Evolutionary conservation across 92 coral and sea anemone genomes (phyloP).

Genomic region (Bergia puertoricense): DNA sequence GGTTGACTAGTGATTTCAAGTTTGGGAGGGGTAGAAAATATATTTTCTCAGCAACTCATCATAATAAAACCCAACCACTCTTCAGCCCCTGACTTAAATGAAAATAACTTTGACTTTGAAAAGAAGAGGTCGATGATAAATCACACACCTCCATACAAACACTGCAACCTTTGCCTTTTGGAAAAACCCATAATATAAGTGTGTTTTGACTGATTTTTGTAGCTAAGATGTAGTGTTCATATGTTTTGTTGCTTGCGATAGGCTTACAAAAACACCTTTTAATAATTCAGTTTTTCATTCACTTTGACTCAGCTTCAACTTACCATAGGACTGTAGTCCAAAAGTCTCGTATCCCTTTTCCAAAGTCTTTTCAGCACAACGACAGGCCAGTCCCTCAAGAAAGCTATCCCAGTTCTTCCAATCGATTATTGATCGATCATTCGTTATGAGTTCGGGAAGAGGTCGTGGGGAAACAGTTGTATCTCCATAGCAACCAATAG

Average conservation of each 20-base stretch:
- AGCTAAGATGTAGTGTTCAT: not conserved
- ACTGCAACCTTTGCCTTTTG: no score
- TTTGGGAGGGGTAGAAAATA: no score
- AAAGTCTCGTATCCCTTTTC: constrained; percentile 65
- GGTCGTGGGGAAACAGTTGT: constrained; percentile 53
- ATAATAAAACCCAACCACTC: no score
- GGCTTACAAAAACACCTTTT: no score
- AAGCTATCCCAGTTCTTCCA: constrained; percentile 61
- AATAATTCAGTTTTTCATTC: not conserved
- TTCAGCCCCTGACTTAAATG: no score
- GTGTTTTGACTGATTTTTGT: no score
- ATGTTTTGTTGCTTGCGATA: not conserved
- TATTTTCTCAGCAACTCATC: no score
- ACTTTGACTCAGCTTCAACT: not conserved
- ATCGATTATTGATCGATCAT: constrained; percentile 58
- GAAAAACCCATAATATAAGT: no score
- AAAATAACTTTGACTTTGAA: no score
- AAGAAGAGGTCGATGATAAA: no score
- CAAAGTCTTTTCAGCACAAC: constrained; percentile 63
- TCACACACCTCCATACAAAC: no score
- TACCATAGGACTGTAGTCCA: constrained; percentile 61
- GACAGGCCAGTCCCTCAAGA: constrained; percentile 59
- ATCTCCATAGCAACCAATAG: constrained; percentile 63
- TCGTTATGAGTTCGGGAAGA: constrained; percentile 58
- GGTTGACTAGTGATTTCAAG: no score